These are phyloP conservation scores for Portunus trituberculatus DNA, from an alignment of 1,140 invertebrate genomes.

Conservation along the genomic window DNA sequence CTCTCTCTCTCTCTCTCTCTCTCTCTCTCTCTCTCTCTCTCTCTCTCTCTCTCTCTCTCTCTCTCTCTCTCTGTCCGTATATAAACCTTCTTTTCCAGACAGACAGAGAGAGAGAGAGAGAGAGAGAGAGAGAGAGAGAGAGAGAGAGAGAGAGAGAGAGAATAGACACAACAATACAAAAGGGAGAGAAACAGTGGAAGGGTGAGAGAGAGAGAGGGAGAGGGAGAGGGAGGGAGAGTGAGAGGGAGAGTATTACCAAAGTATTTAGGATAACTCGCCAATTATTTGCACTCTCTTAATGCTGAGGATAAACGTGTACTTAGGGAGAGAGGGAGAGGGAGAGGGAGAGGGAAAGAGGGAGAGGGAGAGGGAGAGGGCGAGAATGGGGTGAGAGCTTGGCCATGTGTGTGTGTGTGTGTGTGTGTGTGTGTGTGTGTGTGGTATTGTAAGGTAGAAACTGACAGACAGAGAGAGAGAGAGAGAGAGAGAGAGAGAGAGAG, in stretches of 20 bases:
- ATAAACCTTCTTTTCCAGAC: too few relatives aligned
- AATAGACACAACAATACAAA: background rate
- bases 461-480: background rate
- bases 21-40: conserved; percentile 39
- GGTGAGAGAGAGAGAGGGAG: background rate
- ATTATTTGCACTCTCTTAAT: too few relatives aligned
- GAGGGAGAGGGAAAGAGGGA: background rate
- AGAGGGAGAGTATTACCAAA: background rate
- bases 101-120: too few relatives aligned
- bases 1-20: background rate
- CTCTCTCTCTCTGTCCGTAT: too few relatives aligned
- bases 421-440: conserved; percentile 29
- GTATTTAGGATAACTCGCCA: background rate
- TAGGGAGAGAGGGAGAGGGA: background rate
- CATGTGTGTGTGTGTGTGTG: conserved; percentile 18
- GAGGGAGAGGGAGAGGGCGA: background rate
- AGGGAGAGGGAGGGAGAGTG: background rate
- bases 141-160: background rate
- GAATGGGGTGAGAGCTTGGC: background rate
- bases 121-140: background rate
- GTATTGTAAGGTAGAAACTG: background rate
- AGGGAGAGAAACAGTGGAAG: background rate
- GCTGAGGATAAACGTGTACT: too few relatives aligned
- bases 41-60: conserved; percentile 32
- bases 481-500: background rate